These are phyloP conservation scores for Gopherus evgoodei DNA, from an alignment of 2,113 vertebrate genomes.

Conservation along the genomic window DNA sequence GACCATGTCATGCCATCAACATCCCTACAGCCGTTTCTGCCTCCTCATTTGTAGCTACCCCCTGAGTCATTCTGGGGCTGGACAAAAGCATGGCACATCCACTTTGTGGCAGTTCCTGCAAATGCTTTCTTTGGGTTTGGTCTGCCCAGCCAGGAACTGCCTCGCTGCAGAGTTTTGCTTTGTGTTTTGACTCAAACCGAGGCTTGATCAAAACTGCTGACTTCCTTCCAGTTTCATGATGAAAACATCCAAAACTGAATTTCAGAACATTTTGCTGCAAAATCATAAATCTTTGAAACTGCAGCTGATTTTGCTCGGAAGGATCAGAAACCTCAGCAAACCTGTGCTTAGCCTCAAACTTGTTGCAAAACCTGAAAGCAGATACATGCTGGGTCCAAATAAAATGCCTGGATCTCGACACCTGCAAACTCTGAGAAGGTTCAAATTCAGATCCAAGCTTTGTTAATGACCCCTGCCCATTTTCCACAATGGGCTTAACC, in stretches of 20 bases:
- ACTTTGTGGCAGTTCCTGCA: conserved; percentile 47
- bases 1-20: conserved; percentile 55
- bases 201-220: conserved; percentile 37
- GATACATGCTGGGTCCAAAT: neutral
- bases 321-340: neutral
- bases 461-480: neutral
- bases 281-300: neutral
- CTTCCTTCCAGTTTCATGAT: conserved; percentile 26
- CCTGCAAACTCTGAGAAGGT: neutral
- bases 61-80: conserved; percentile 55
- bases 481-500: fast-evolving
- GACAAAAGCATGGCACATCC: conserved; percentile 6
- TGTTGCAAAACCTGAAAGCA: neutral
- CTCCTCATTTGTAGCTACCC: conserved; percentile 63
- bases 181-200: conserved; percentile 12
- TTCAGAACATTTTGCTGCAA: neutral
- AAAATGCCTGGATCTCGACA: neutral
- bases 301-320: neutral
- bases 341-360: neutral
- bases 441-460: neutral
- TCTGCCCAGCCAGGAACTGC: conserved; percentile 42
- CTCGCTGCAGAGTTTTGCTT: conserved; percentile 54
- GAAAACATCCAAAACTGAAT: neutral
- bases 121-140: conserved; percentile 58
- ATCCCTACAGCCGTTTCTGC: conserved; percentile 56